Evolutionary conservation across 2,797 vertebrate species (phyloP), one percentile per base, ranked within the genome.

Genomic region (Lutjanus argentimaculatus): DNA sequence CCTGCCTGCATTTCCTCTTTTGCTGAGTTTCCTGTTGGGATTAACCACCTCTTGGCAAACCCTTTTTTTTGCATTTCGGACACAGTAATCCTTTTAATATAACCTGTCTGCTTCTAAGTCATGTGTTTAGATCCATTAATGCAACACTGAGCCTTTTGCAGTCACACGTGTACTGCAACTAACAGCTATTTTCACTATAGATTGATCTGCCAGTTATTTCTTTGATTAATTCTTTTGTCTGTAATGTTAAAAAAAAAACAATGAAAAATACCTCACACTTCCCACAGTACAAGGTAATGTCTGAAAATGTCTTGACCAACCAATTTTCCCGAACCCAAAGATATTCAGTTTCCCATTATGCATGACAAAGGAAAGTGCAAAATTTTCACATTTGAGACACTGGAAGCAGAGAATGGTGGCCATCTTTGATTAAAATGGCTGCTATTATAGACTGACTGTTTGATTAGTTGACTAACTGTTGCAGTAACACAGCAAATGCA

Each of bases 1-100:
- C 17, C 0, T 1, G 16, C 40, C 16, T 30, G 9, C 1, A 9
- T 53, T 40, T 43, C 17, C 0, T 9, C 8, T 21, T 17, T 43
- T 42, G 13, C 14, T 21, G 57, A 8, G 2, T 19, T 43, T 25
- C 2, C 30, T 21, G 4, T 63, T 17, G 14, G 16, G 25, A 36
- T 49, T 13, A 13, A 72, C 4, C 16, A 43, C 13, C 2, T 43
- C 4, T 15, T 10, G 15, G 36, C 5, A 14, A 59, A 17, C 19
- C 8, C 6, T 13, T 46, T 25, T 19, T 22, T 49, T 14, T 51
- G 2, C 8, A 52, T 72, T 53, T 19, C 0, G 7, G 1, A 48
- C 6, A 22, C 30, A 62, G 36, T 43, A 45, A 30, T 30, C 36
- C 55, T 49, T 51, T 75, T n/a, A 61, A 55, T 45, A n/a, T 55